A percentile compares a stretch with the other conserved stretches of the same genome.
phyloP scores from a whole-genome alignment of 2,113 vertebrate genomes.

The Cyprinodon brontotheroides region DNA sequence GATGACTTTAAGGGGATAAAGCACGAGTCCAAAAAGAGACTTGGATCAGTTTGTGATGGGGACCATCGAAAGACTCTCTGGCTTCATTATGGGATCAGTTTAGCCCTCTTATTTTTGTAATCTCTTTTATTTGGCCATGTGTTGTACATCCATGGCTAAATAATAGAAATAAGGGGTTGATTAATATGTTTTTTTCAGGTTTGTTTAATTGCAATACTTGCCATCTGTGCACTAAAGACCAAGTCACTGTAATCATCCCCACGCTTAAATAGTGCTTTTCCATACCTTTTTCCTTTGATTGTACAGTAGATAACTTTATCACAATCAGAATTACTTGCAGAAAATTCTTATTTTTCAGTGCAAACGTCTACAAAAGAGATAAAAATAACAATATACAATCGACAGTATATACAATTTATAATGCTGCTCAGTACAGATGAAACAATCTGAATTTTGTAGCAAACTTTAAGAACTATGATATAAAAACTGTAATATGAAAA shows the following conservation, averaged over 20 bases:
- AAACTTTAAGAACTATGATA: neutral
- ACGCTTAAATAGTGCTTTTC: too few species aligned
- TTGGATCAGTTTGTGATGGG: slow-evolving; percentile 24
- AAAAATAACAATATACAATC: too few species aligned
- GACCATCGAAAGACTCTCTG: slow-evolving; percentile 41
- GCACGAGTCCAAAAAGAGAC: neutral
- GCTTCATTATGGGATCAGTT: slow-evolving; percentile 32
- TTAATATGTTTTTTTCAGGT: neutral
- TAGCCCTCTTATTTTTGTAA: slow-evolving; percentile 3
- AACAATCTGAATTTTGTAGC: neutral
- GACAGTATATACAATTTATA: too few species aligned
- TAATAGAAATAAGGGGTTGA: neutral
- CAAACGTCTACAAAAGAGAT: too few species aligned
- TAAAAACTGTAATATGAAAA: neutral
- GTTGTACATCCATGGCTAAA: neutral
- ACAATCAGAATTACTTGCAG: neutral
- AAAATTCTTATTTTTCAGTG: too few species aligned
- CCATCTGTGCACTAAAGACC: neutral
- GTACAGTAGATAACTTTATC: neutral
- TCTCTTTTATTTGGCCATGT: slow-evolving; percentile 10
- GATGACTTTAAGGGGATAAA: neutral
- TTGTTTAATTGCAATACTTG: neutral
- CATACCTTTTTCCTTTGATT: neutral
- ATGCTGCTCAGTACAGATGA: neutral
- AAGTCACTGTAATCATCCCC: neutral